A percentile compares a stretch with the other conserved stretches of the same genome.
These are phyloP conservation scores for Odontomachus brunneus DNA, from an alignment of 1,140 invertebrate genomes.

Conservation along the genomic window DNA sequence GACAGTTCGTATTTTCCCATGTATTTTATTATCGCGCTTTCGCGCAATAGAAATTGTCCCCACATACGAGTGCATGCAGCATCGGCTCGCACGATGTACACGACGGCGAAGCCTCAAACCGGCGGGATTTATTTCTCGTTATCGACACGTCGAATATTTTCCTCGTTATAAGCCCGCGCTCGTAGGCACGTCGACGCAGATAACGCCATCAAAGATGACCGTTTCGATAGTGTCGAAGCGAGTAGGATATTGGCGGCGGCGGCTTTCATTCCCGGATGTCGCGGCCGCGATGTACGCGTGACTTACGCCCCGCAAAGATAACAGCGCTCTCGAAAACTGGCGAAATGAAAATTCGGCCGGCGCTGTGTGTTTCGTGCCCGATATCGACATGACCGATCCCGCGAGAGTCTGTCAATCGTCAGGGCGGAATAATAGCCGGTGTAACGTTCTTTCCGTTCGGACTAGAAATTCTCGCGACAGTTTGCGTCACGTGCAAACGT, in stretches of 20 bases:
- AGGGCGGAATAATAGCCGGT: slow-evolving; percentile 15
- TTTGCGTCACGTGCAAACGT: not conserved
- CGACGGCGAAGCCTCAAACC: slow-evolving; percentile 3
- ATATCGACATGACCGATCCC: slow-evolving; percentile 19
- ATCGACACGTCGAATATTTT: slow-evolving; percentile 35
- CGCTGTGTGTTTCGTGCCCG: not conserved
- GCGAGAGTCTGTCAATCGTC: slow-evolving; percentile 18
- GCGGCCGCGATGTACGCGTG: slow-evolving; percentile 14
- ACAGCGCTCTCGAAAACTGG: slow-evolving; percentile 30
- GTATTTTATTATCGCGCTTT: slow-evolving; percentile 12
- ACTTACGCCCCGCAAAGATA: slow-evolving; percentile 47
- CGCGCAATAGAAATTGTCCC: slow-evolving; percentile 4
- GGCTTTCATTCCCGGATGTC: slow-evolving; percentile 22
- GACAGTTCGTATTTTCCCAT: slow-evolving; percentile 6
- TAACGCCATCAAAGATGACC: slow-evolving; percentile 47
- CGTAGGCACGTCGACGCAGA: not conserved
- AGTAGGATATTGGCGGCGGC: slow-evolving; percentile 21
- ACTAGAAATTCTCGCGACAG: not conserved
- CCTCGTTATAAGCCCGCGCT: slow-evolving; percentile 38
- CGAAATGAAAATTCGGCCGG: slow-evolving; percentile 37
- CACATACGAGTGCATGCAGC: too few species aligned
- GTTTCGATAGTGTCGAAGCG: slow-evolving; percentile 21
- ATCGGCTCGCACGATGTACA: not conserved
- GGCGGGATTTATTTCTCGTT: slow-evolving; percentile 44
- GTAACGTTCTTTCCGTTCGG: slow-evolving; percentile 1